Conservation (phyloP, 2,797 vertebrate species). For the Falco cherrug region DNA sequence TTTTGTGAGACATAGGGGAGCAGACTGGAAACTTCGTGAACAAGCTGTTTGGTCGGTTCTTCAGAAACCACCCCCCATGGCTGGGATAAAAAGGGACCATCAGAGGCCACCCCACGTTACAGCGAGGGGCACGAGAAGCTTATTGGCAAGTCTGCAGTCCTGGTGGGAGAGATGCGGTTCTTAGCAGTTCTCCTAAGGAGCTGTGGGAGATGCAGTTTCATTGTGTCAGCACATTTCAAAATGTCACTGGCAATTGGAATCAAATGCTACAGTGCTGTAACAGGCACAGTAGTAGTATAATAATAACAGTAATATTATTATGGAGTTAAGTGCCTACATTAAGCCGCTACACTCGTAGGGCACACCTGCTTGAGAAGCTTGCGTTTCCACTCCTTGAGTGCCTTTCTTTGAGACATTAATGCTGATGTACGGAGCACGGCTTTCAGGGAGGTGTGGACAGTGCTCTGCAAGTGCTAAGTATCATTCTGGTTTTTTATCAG, state of each 20-base stretch:
- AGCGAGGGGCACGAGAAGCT: neutral
- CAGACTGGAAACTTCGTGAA: neutral
- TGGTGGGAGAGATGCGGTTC: neutral
- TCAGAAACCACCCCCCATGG: neutral
- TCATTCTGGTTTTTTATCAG: neutral
- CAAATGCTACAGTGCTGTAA: neutral
- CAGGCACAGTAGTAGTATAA: neutral
- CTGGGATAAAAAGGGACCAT: fast-evolving
- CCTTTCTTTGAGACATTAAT: neutral
- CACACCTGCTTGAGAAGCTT: neutral
- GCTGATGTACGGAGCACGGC: neutral
- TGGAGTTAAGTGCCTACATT: constrained; percentile 17
- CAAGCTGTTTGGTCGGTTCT: neutral
- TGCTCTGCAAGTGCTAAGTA: neutral
- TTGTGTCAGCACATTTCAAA: constrained; percentile 10
- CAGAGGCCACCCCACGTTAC: neutral
- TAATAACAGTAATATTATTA: neutral
- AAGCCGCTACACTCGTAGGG: neutral
- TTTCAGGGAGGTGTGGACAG: neutral
- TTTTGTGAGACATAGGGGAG: fast-evolving
- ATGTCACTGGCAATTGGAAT: constrained; percentile 34
- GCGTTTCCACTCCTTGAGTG: neutral
- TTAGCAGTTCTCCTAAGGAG: neutral
- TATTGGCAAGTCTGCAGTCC: neutral
- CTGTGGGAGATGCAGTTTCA: neutral